These are phyloP conservation scores for Notoglanidium macrostoma DNA, from an alignment of 2,797 vertebrate genomes.

Conservation along the genomic window DNA sequence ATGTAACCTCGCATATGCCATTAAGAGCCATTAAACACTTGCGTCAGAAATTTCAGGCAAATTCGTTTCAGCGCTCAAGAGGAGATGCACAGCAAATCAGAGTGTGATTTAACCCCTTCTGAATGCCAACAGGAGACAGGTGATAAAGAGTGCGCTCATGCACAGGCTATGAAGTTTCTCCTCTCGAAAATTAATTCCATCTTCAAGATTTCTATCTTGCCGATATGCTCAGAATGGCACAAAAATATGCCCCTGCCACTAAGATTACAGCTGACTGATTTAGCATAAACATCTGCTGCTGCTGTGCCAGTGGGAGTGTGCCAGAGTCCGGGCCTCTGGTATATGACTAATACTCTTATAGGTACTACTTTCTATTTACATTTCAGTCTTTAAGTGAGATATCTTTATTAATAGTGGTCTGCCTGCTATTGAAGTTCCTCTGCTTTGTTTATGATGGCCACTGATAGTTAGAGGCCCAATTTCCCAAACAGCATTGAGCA, in stretches of 20 bases:
- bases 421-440: neutral
- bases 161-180: constrained; percentile 84
- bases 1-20: constrained; percentile 80
- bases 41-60: constrained; percentile 83
- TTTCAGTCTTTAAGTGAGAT: constrained; percentile 2
- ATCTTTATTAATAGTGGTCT: neutral
- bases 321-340: constrained; percentile 36
- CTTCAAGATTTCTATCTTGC: constrained; percentile 91
- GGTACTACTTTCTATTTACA: constrained; percentile 17
- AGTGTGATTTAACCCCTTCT: constrained; percentile 87
- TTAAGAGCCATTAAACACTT: constrained; percentile 88
- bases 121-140: constrained; percentile 89
- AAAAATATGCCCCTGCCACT: constrained; percentile 86
- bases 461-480: neutral
- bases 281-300: constrained; percentile 77
- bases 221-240: constrained; percentile 93
- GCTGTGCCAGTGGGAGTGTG: constrained; percentile 64
- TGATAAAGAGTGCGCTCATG: constrained; percentile 89
- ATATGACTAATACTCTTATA: constrained; percentile 11
- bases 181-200: constrained; percentile 95
- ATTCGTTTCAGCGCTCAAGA: constrained; percentile 88
- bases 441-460: neutral
- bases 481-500: neutral
- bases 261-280: constrained; percentile 85
- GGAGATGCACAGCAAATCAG: constrained; percentile 86